Conservation (phyloP, 2,797 vertebrate species). For the Alfaro cultratus region DNA sequence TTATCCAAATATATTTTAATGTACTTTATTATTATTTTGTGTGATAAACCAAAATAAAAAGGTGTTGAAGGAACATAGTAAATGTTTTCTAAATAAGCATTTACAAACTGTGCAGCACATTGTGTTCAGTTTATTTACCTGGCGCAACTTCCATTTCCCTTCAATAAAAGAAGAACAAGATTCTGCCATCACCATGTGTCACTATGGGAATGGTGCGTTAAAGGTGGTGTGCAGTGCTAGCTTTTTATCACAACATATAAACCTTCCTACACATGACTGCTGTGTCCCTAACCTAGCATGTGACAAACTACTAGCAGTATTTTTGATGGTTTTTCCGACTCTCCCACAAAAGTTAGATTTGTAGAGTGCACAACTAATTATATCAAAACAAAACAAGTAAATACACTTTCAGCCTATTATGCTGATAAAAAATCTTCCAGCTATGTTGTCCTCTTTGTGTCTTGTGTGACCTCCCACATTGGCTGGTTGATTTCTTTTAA, state of each 20-base stretch:
- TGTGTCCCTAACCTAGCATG: neutral
- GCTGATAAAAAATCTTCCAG: constrained; percentile 1
- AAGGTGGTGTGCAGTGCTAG: neutral
- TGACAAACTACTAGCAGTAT: neutral
- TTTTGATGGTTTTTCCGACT: neutral
- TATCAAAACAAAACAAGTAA: neutral
- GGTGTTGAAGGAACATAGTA: neutral
- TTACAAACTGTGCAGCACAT: neutral
- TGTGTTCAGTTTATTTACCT: neutral
- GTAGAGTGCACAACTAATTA: neutral
- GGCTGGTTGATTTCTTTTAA: constrained; percentile 36
- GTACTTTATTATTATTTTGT: neutral
- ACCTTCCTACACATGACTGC: neutral
- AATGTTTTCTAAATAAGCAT: neutral
- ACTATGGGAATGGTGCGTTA: neutral
- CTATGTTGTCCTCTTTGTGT: constrained; percentile 14
- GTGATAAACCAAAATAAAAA: neutral
- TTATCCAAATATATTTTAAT: neutral
- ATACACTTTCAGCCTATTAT: neutral
- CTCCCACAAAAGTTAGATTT: neutral
- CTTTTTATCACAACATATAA: neutral
- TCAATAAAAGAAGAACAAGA: neutral
- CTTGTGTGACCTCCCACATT: constrained; percentile 17
- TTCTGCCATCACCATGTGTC: neutral
- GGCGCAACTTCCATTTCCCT: neutral